A percentile compares a stretch with the other conserved stretches of the same genome.
phyloP scores from a whole-genome alignment of 1,140 invertebrate species.

The Polyergus mexicanus region DNA sequence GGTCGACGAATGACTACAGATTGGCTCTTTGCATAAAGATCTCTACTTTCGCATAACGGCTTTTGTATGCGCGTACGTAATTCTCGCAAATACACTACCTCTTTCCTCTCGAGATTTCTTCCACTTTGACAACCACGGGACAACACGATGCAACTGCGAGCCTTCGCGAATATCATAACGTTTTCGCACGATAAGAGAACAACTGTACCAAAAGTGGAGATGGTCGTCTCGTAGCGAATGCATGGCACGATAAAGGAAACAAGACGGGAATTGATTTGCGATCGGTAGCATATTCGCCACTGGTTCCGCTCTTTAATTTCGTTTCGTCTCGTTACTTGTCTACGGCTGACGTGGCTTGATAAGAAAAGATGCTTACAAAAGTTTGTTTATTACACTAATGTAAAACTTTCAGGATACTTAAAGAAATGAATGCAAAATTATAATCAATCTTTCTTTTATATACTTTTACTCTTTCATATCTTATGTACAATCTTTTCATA shows the following conservation, averaged over 20 bases:
- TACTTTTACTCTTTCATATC: neutral
- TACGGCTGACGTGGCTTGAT: constrained; percentile 17
- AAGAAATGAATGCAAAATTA: neutral
- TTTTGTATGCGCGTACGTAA: constrained; percentile 57
- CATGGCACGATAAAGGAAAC: constrained; percentile 39
- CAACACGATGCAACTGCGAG: constrained; percentile 14
- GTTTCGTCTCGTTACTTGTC: constrained; percentile 35
- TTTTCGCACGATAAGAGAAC: constrained; percentile 52
- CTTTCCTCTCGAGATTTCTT: constrained; percentile 27
- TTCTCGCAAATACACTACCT: constrained; percentile 5
- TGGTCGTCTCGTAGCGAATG: constrained; percentile 58
- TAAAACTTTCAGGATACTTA: neutral
- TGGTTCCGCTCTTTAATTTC: constrained; percentile 48
- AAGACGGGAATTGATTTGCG: constrained; percentile 52
- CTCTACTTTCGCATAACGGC: constrained; percentile 63
- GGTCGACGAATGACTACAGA: constrained; percentile 32
- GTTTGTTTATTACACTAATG: neutral
- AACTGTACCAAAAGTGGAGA: constrained; percentile 62
- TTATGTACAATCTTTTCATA: neutral
- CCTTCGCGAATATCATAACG: constrained; percentile 60
- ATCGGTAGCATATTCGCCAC: constrained; percentile 27
- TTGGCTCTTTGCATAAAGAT: constrained; percentile 65
- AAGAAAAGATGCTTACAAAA: constrained; percentile 21
- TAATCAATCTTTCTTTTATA: neutral
- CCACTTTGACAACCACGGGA: constrained; percentile 26